These are phyloP conservation scores for Schrankia costaestrigalis DNA, from an alignment of 2,888 invertebrate species.

Conservation along the genomic window DNA sequence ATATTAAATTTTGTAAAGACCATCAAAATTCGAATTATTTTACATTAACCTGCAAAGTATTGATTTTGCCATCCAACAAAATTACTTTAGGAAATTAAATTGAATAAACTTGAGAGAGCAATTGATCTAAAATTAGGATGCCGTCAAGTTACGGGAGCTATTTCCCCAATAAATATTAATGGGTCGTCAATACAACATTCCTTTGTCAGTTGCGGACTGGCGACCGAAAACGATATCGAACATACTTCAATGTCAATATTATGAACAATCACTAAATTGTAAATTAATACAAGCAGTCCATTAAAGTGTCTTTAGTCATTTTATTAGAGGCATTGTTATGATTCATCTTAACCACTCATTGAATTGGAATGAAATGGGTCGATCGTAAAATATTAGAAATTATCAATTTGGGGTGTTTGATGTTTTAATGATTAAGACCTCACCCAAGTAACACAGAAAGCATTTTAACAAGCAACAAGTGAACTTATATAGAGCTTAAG, in stretches of 20 bases:
- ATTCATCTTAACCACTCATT: not conserved
- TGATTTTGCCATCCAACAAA: constrained; percentile 28
- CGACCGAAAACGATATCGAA: constrained; percentile 17
- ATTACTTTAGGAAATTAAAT: constrained; percentile 32
- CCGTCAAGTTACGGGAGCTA: constrained; percentile 43
- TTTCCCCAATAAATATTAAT: constrained; percentile 62
- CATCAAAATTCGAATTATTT: not conserved
- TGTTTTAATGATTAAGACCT: too few relatives aligned
- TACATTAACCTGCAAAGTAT: constrained; percentile 22
- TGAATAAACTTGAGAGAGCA: constrained; percentile 36
- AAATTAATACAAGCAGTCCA: constrained; percentile 11
- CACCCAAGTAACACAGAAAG: too few relatives aligned
- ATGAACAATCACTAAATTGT: constrained; percentile 12
- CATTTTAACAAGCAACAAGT: too few relatives aligned
- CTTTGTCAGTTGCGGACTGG: constrained; percentile 36
- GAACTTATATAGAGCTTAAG: too few relatives aligned
- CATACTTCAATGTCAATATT: constrained; percentile 8
- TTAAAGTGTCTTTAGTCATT: constrained; percentile 12
- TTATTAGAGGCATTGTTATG: not conserved
- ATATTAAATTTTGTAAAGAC: not conserved
- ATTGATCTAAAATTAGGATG: constrained; percentile 49
- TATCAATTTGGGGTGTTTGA: too few relatives aligned
- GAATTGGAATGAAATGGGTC: not conserved
- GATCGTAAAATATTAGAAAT: too few relatives aligned
- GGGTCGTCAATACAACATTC: constrained; percentile 43